These are phyloP conservation scores for Barypeithes pellucidus DNA, from an alignment of 2,888 invertebrate genomes.

Conservation along the genomic window DNA sequence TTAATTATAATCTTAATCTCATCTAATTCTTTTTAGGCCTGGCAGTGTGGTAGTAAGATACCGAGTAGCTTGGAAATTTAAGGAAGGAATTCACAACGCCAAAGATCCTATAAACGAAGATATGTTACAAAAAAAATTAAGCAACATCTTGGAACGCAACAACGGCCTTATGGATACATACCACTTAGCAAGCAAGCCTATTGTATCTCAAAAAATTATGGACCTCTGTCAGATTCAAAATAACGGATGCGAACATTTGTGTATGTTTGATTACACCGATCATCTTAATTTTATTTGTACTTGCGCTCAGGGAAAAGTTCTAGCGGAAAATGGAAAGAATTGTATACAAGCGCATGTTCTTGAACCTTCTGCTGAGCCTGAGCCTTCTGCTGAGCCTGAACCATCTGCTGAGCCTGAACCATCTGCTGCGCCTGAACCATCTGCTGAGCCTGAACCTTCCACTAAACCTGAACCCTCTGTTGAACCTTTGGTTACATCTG, in stretches of 20 bases:
- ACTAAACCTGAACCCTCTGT: conserved; percentile 58
- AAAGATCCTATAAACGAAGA: conserved; percentile 73
- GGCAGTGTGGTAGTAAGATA: conserved; percentile 80
- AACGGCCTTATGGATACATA: conserved; percentile 72
- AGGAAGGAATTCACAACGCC: conserved; percentile 69
- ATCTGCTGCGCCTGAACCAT: conserved; percentile 56
- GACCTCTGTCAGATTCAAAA: conserved; percentile 80
- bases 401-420: conserved; percentile 64
- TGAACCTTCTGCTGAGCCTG: conserved; percentile 62
- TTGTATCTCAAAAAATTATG: conserved; percentile 74
- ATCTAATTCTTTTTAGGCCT: conserved; percentile 71
- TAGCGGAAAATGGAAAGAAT: conserved; percentile 71
- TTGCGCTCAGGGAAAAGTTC: conserved; percentile 75
- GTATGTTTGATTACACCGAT: conserved; percentile 78
- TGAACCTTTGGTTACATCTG: too few relatives aligned
- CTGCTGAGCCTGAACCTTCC: conserved; percentile 58
- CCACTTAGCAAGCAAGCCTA: conserved; percentile 72
- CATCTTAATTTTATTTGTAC: conserved; percentile 77
- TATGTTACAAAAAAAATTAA: conserved; percentile 71
- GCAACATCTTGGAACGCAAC: conserved; percentile 71
- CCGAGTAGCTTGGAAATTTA: conserved; percentile 78
- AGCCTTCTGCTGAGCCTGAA: conserved; percentile 68
- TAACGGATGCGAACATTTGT: conserved; percentile 78
- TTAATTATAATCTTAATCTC: neutral
- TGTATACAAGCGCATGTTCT: conserved; percentile 64